A percentile compares a stretch with the other conserved stretches of the same genome.
Evolutionary conservation across 2,888 invertebrate species (phyloP).

Genomic region (Prosapia bicincta): DNA sequence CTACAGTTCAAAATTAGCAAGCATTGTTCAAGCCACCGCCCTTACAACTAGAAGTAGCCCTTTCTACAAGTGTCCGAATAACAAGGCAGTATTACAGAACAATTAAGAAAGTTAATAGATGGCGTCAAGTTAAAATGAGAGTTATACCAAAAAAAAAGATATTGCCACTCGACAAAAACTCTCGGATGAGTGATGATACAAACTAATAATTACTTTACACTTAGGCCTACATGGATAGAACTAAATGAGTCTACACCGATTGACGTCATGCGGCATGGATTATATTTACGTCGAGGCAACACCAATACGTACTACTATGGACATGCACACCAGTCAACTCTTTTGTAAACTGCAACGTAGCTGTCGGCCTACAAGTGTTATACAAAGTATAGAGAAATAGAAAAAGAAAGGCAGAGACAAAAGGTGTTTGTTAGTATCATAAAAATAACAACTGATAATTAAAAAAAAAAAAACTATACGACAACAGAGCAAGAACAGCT

Average conservation of each 20-base stretch:
- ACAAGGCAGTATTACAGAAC: neutral
- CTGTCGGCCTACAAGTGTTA: neutral
- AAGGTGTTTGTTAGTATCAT: slow-evolving; percentile 2
- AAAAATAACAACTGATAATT: neutral
- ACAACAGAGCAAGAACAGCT: slow-evolving; percentile 2
- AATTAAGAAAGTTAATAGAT: neutral
- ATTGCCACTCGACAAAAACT: neutral
- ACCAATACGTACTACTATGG: neutral
- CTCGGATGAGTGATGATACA: neutral
- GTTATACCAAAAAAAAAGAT: neutral
- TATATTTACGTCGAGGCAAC: neutral
- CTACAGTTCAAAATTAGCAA: neutral
- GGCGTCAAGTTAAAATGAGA: neutral
- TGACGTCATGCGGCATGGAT: neutral
- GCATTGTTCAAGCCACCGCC: neutral
- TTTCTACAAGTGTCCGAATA: neutral
- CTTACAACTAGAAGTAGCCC: neutral
- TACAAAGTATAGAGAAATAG: neutral
- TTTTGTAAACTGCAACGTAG: slow-evolving; percentile 1
- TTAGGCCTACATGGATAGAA: neutral
- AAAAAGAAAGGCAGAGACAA: slow-evolving; percentile 1
- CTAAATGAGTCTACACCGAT: neutral
- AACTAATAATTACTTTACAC: neutral
- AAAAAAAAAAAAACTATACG: neutral
- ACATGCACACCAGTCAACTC: neutral